Evolutionary conservation across 1,140 invertebrate genomes (phyloP), one percentile per base, ranked within the genome.

Genomic region (Achroia grisella): DNA sequence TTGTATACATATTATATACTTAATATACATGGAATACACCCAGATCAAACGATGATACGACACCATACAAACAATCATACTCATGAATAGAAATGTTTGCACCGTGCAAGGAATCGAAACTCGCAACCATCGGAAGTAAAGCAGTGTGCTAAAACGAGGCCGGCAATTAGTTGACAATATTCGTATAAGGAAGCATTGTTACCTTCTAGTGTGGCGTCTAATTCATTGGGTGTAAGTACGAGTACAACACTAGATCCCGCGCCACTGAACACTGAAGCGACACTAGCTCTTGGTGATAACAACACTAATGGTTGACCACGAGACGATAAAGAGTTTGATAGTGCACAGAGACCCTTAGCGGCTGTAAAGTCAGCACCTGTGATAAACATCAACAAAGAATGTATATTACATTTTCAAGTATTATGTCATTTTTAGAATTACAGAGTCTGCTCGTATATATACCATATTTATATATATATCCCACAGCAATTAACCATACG

Each of bases 311-410:
- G 87, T 56, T 94, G 92, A 33, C 92, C 91, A 8, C 92, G 87
- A 30, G 88, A 87, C 1, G 89, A 88, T 48, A 94, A 90, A 60
- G 94, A 92, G 37, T 88, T 89, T 3, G 93, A 91, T 30, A 95
- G 73, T 0, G 91, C 89, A 17, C 92, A 91, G 41, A 95, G 91
- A 32, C 93, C 93, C 78, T 95, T 94, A 0, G 94, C 94, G 12
- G 94, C 94, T 1, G 94, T 95, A 71, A 94, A 96, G 86, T 96
- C 94, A 1, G 93, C 93, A 32, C 92, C 92, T 85, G 66, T 4
- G 63, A 56, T 17, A 28, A 17, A 39, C 15, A 11, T 35, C 39
- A 41, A 2, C 15, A 9, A 28, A 14, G 10, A 10, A 36, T 44
- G 31, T 1, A 34, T 46, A 4, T 3, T 34, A 48, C 44, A n/a